Evolutionary conservation across 2,888 invertebrate species (phyloP).

Genomic region (Tanypteryx hageni): DNA sequence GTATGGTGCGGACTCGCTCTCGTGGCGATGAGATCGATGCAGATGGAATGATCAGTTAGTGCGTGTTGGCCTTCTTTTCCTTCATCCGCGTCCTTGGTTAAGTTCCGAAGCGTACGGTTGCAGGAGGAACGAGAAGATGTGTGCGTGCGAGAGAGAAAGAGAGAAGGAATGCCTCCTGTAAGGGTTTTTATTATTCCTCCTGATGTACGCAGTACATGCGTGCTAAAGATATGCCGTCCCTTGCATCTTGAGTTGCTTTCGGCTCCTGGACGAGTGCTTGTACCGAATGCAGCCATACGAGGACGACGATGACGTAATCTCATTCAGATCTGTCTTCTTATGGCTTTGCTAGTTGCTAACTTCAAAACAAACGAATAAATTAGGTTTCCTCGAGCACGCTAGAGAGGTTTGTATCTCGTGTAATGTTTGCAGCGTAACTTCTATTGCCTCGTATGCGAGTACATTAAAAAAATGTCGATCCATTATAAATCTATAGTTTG

Average conservation of each 20-base stretch:
- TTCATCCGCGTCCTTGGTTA: not conserved
- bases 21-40: not conserved
- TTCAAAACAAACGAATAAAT: not conserved
- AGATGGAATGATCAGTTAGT: not conserved
- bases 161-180: not conserved
- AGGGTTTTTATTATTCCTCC: slow-evolving; percentile 7
- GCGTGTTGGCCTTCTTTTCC: not conserved
- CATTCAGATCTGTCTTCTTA: not conserved
- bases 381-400: not conserved
- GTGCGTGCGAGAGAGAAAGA: not conserved
- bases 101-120: not conserved
- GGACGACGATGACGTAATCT: slow-evolving; percentile 3
- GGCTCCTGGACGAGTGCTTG: not conserved
- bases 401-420: not conserved
- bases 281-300: not conserved
- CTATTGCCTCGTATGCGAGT: too few relatives aligned
- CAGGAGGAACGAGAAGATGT: not conserved
- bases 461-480: too few relatives aligned
- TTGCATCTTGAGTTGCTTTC: not conserved
- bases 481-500: too few relatives aligned
- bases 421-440: not conserved
- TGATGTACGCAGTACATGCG: not conserved
- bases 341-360: not conserved
- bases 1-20: not conserved
- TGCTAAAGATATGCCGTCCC: not conserved